Evolutionary conservation across 2,797 vertebrate species (phyloP).

Genomic region (Graptemys geographica): DNA sequence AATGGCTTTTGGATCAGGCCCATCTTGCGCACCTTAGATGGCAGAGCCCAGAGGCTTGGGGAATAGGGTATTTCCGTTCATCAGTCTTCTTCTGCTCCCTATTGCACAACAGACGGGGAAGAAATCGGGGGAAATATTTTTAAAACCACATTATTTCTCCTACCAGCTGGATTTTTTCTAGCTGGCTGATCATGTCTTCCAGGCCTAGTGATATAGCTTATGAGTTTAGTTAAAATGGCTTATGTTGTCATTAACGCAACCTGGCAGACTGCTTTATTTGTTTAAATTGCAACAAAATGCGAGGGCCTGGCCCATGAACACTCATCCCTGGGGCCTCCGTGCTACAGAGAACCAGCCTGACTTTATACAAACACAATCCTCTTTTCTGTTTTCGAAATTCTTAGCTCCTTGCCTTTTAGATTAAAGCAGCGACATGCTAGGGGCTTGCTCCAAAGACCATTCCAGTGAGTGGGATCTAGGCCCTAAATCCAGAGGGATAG

Average conservation of each 20-base stretch:
- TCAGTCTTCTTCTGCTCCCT: neutral
- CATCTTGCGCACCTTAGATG: neutral
- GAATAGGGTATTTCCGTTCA: constrained; percentile 7
- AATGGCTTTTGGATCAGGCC: neutral
- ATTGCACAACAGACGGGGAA: constrained; percentile 5
- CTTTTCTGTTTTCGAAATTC: neutral
- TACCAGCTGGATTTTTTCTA: constrained; percentile 70
- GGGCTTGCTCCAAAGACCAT: neutral
- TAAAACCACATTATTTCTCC: neutral
- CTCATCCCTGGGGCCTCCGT: neutral
- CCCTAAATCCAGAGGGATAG: neutral
- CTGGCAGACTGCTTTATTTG: constrained; percentile 58
- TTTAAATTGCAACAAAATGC: constrained; percentile 38
- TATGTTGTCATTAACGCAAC: constrained; percentile 60
- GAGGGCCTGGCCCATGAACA: neutral
- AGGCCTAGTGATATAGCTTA: constrained; percentile 52
- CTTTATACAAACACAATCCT: neutral
- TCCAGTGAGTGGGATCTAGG: neutral
- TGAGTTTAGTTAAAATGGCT: constrained; percentile 52
- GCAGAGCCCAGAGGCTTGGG: neutral
- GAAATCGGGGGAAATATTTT: constrained; percentile 51
- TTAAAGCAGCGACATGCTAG: neutral
- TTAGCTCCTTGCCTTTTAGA: neutral
- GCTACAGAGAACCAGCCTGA: neutral
- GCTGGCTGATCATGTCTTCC: constrained; percentile 33